Percentiles rank a stretch among this genome's conserved stretches.
phyloP scores from a whole-genome alignment of 1,140 invertebrate genomes.

The Anoplolepis gracilipes region DNA sequence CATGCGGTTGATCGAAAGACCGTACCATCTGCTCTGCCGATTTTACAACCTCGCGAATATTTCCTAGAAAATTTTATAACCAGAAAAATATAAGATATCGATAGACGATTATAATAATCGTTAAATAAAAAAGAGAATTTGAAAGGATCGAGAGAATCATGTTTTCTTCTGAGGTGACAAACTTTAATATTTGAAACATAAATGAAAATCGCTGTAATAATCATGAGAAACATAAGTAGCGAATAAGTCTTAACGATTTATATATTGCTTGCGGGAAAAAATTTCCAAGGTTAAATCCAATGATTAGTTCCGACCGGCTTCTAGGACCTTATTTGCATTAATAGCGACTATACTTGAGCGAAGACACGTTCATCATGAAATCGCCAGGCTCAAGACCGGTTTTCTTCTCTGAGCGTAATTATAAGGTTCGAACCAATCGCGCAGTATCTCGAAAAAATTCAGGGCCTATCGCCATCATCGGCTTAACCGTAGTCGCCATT shows the following conservation, averaged over 20 bases:
- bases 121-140: background rate
- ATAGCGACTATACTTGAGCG: slow-evolving; percentile 62
- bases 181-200: background rate
- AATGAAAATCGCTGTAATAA: slow-evolving; percentile 5
- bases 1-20: slow-evolving; percentile 60
- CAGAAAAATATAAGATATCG: background rate
- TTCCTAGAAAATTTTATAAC: slow-evolving; percentile 23
- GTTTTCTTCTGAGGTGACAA: background rate
- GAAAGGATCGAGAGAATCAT: background rate
- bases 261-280: slow-evolving; percentile 22
- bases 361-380: slow-evolving; percentile 73
- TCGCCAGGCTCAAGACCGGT: slow-evolving; percentile 68
- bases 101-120: background rate
- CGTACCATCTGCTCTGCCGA: slow-evolving; percentile 59
- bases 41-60: slow-evolving; percentile 39
- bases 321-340: slow-evolving; percentile 71
- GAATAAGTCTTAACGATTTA: slow-evolving; percentile 45
- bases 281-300: slow-evolving; percentile 22
- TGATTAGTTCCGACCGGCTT: slow-evolving; percentile 64
- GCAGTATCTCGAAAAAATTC: slow-evolving; percentile 65
- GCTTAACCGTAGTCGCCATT: slow-evolving; percentile 52
- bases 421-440: slow-evolving; percentile 71
- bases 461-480: slow-evolving; percentile 45
- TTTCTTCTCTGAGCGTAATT: slow-evolving; percentile 70
- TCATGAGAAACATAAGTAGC: background rate